phyloP scores from a whole-genome alignment of 1,140 invertebrate genomes.

The Aphelenchoides avenae region DNA sequence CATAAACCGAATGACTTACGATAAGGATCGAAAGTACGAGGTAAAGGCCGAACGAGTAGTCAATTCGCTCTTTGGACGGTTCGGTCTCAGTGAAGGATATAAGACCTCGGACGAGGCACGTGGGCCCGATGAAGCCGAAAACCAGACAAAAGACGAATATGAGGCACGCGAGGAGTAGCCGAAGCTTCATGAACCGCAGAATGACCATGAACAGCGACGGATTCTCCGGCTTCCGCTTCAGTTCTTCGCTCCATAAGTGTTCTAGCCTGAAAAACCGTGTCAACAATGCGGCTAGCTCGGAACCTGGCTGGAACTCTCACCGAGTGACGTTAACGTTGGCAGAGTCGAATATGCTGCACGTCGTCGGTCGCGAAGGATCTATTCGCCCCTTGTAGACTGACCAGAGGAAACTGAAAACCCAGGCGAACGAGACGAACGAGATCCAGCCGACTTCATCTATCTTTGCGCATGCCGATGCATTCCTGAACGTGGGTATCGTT shows the following conservation, averaged over 20 bases:
- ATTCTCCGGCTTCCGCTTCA: slow-evolving; percentile 48
- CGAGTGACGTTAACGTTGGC: slow-evolving; percentile 41
- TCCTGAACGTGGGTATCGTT: too few relatives aligned
- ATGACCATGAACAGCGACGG: slow-evolving; percentile 62
- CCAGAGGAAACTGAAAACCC: slow-evolving; percentile 43
- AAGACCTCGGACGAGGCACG: slow-evolving; percentile 55
- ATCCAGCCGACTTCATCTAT: slow-evolving; percentile 36
- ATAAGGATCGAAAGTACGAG: slow-evolving; percentile 47
- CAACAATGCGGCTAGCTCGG: not conserved
- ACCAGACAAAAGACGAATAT: slow-evolving; percentile 64
- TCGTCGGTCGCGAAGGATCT: slow-evolving; percentile 5
- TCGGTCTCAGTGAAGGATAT: slow-evolving; percentile 51
- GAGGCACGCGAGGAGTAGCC: slow-evolving; percentile 63
- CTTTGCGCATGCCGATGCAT: slow-evolving; percentile 25
- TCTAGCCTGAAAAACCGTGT: slow-evolving; percentile 46
- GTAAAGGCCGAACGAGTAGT: slow-evolving; percentile 42
- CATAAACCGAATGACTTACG: slow-evolving; percentile 28
- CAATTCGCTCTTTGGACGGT: slow-evolving; percentile 15
- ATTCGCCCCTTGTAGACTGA: slow-evolving; percentile 25
- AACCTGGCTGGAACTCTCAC: slow-evolving; percentile 9
- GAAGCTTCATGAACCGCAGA: slow-evolving; percentile 65
- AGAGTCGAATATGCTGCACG: slow-evolving; percentile 46
- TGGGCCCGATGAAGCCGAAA: slow-evolving; percentile 67
- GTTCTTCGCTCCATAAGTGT: slow-evolving; percentile 60
- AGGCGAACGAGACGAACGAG: slow-evolving; percentile 44